Evolutionary conservation across 2,113 vertebrate species (phyloP), one percentile per base, ranked within the genome.

Genomic region (Nesogale talazaci): DNA sequence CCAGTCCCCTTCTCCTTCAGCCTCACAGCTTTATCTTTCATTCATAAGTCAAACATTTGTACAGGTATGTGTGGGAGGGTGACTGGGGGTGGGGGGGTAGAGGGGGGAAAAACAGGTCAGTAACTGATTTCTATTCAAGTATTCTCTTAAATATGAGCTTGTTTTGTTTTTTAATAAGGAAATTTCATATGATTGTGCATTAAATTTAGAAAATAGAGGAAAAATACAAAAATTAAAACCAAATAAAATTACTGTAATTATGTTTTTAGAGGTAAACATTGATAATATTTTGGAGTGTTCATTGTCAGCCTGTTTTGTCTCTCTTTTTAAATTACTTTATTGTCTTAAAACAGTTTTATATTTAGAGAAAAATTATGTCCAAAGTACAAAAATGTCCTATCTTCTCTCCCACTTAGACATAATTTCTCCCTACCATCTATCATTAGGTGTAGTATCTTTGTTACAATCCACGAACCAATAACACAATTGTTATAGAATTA

Each of bases 141-240:
- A 79, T 29, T 57, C 63, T 27, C 8, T 42, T 12, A 59, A 95
- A 84, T 81, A n/a, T 46, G 36, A 75, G 57, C 22, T 61, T 25
- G 63, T 65, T 65, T 65, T 65, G 25, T 77, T 70, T 95, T 92
- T 74, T 57, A 34, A 67, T 94, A 69, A 67, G 29, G 85, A 87
- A 77, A 36, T 36, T 83, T n/a, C 1, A 11, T 74, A 27, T 3
- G 2, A 31, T 94, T 63, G 5, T 76, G 2, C 14, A 61, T 31
- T 69, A 92, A 92, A 77, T 88, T 77, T 56, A 74, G 36, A 89
- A 91, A 87, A 59, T 57, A 72, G 86, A 77, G 4, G 12, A 17
- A 93, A 57, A 72, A 63, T 65, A 77, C 1, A 89, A 72, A 87
- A 90, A 79, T 42, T 78, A 72, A 14, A 80, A 84, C 17, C 38